A percentile compares a stretch with the other conserved stretches of the same genome.
These are phyloP conservation scores for Drosophila seclusa DNA, from an alignment of 2,888 invertebrate species.

Conservation along the genomic window DNA sequence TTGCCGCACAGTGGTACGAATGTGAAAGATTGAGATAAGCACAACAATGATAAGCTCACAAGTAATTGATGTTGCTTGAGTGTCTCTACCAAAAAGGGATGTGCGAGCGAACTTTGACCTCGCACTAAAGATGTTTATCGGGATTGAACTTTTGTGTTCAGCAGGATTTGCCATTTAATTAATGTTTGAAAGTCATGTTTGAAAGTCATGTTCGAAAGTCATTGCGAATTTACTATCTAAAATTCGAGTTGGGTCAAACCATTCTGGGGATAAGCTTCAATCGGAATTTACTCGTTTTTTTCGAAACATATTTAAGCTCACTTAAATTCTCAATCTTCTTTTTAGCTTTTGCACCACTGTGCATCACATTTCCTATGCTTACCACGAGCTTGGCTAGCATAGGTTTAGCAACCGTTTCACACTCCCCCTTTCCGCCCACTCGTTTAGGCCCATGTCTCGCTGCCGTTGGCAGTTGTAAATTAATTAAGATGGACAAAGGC, in stretches of 20 bases:
- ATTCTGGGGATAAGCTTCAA: background rate
- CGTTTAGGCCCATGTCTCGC: background rate
- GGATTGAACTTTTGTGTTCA: background rate
- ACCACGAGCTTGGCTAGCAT: background rate
- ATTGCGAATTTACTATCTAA: background rate
- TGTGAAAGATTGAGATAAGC: background rate
- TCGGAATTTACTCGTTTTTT: no score
- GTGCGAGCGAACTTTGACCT: background rate
- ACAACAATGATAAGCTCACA: no score
- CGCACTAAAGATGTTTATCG: background rate
- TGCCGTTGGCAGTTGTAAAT: conserved; percentile 57
- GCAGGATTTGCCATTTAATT: background rate
- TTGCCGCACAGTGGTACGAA: conserved; percentile 45
- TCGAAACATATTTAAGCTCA: background rate
- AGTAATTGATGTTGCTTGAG: background rate
- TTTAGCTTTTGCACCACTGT: conserved; percentile 32
- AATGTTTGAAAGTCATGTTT: background rate
- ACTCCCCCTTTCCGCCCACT: rapidly evolving
- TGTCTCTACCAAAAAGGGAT: background rate
- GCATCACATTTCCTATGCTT: conserved; percentile 20
- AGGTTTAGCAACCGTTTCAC: background rate
- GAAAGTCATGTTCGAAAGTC: no score
- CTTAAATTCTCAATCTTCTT: background rate
- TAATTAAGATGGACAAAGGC: conserved; percentile 79
- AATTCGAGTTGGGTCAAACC: background rate